Evolutionary conservation across 1,140 invertebrate species (phyloP).

Genomic region (Diprion similis): DNA sequence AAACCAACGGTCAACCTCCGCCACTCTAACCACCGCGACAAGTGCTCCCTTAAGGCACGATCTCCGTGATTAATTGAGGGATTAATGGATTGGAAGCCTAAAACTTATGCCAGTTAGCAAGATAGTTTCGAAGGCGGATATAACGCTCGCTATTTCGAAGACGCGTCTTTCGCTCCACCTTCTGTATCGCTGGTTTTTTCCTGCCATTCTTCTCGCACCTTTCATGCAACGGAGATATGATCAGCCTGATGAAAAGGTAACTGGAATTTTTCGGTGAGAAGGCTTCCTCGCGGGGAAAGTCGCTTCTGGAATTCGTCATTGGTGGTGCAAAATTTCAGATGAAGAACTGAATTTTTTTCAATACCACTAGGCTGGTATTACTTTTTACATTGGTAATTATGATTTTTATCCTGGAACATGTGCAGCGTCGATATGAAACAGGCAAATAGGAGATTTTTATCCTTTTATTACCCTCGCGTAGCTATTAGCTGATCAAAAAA

Average conservation of each 20-base stretch:
- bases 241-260: not conserved
- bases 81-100: conserved; percentile 55
- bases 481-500: too few species aligned
- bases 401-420: too few species aligned
- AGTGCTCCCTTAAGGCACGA: conserved; percentile 10
- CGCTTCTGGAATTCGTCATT: not conserved
- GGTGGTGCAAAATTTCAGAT: too few species aligned
- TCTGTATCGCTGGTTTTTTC: conserved; percentile 9
- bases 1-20: conserved; percentile 10
- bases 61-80: conserved; percentile 47
- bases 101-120: conserved; percentile 49
- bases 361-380: too few species aligned
- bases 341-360: too few species aligned
- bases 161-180: not conserved
- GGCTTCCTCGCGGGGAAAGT: not conserved
- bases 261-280: not conserved
- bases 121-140: conserved; percentile 38
- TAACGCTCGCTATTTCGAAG: conserved; percentile 14
- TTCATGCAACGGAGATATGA: conserved; percentile 13
- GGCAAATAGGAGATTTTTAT: too few species aligned
- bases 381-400: too few species aligned
- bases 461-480: too few species aligned
- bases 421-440: too few species aligned
- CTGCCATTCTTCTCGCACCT: conserved; percentile 8
- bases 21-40: not conserved